phyloP scores from a whole-genome alignment of 2,888 invertebrate genomes.

The Embidobia sp. region DNA sequence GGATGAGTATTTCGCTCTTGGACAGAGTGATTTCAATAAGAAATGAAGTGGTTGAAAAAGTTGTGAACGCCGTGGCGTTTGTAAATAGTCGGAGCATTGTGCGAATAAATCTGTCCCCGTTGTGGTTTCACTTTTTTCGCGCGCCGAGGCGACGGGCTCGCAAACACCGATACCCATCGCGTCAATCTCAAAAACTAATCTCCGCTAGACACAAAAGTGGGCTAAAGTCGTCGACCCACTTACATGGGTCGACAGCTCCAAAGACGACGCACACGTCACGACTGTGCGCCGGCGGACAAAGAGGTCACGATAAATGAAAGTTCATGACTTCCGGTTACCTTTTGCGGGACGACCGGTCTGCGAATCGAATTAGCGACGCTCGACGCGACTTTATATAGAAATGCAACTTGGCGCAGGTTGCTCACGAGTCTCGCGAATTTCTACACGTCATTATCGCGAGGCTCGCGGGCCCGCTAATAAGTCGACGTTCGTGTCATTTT shows the following conservation, averaged over 20 bases:
- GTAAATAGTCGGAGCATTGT: slow-evolving; percentile 20
- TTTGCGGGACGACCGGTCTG: slow-evolving; percentile 51
- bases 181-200: slow-evolving; percentile 60
- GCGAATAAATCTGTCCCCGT: slow-evolving; percentile 37
- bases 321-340: slow-evolving; percentile 74
- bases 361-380: slow-evolving; percentile 43
- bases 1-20: too few relatives aligned
- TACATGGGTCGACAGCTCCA: slow-evolving; percentile 67
- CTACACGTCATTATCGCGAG: slow-evolving; percentile 22
- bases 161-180: slow-evolving; percentile 37
- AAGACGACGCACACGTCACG: slow-evolving; percentile 69
- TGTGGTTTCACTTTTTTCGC: slow-evolving; percentile 57
- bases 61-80: not conserved
- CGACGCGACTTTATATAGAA: slow-evolving; percentile 59
- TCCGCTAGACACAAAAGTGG: slow-evolving; percentile 68
- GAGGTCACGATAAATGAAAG: slow-evolving; percentile 75
- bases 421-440: slow-evolving; percentile 38
- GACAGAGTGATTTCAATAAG: too few relatives aligned
- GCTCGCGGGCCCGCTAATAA: slow-evolving; percentile 26
- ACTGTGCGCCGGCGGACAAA: slow-evolving; percentile 66
- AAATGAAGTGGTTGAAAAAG: not conserved
- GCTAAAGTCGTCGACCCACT: slow-evolving; percentile 75
- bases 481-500: not conserved
- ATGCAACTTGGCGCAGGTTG: slow-evolving; percentile 48
- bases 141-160: slow-evolving; percentile 21